Percentiles rank a stretch among this genome's conserved stretches.
Evolutionary conservation across 1,140 invertebrate species (phyloP).

Genomic region (Venturia canescens): DNA sequence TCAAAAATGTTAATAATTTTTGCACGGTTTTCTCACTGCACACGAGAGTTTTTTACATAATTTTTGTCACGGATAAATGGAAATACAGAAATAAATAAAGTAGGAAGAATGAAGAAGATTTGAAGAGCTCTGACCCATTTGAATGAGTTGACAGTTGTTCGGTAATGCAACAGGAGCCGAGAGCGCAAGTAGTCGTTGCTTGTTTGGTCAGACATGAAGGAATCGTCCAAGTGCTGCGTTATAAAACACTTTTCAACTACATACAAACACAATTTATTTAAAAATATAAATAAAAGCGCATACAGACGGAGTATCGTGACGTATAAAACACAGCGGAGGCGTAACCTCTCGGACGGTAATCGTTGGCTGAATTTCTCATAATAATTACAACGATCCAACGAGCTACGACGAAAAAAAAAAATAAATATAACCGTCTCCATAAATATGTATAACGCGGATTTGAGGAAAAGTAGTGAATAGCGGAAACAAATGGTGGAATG

Average conservation of each 20-base stretch:
- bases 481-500: neutral
- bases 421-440: neutral
- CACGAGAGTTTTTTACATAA: neutral
- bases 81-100: conserved; percentile 19
- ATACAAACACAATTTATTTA: neutral
- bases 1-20: too few relatives aligned
- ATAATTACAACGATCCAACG: neutral
- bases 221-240: conserved; percentile 36
- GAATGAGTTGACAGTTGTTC: conserved; percentile 1
- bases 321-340: neutral
- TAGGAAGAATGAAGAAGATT: neutral
- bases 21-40: too few relatives aligned
- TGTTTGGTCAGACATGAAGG: conserved; percentile 41
- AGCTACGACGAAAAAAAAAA: neutral
- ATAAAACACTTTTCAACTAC: neutral
- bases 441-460: neutral
- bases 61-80: neutral
- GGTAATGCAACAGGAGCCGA: conserved; percentile 1
- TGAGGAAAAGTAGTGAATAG: conserved; percentile 10
- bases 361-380: neutral
- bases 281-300: neutral
- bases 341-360: neutral
- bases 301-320: neutral
- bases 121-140: conserved; percentile 17
- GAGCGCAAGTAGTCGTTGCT: conserved; percentile 35